Evolutionary conservation across 2,888 invertebrate genomes (phyloP).

Genomic region (Acrobeloides nanus): DNA sequence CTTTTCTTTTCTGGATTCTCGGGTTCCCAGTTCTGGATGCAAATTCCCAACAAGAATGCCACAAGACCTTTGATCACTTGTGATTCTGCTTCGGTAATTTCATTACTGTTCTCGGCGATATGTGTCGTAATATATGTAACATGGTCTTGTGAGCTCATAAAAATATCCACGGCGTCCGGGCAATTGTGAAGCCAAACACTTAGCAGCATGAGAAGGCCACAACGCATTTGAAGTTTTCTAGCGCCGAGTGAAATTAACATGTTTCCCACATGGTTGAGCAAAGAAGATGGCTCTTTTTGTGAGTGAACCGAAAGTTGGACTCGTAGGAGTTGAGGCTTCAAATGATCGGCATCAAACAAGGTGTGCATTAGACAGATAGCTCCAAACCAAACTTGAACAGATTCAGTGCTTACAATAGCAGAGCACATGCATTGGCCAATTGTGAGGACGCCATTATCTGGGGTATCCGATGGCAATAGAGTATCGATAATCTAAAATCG

Average conservation of each 20-base stretch:
- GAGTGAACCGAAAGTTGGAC: constrained; percentile 73
- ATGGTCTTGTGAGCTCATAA: constrained; percentile 61
- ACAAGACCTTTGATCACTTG: constrained; percentile 77
- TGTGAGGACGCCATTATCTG: constrained; percentile 7
- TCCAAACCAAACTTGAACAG: constrained; percentile 71
- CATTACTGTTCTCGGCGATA: constrained; percentile 67
- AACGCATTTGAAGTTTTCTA: constrained; percentile 65
- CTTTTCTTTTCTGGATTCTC: constrained; percentile 19
- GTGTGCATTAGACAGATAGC: constrained; percentile 82
- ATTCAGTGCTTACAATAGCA: constrained; percentile 25
- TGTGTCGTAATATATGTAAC: constrained; percentile 45
- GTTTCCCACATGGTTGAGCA: constrained; percentile 68
- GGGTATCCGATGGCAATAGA: constrained; percentile 66
- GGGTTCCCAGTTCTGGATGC: constrained; percentile 68
- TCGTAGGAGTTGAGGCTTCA: constrained; percentile 78
- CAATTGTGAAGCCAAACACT: constrained; percentile 80
- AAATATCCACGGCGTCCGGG: constrained; percentile 71
- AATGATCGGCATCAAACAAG: constrained; percentile 64
- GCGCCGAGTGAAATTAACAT: constrained; percentile 33
- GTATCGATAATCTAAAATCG: constrained; percentile 73
- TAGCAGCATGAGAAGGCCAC: constrained; percentile 82
- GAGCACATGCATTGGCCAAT: constrained; percentile 76
- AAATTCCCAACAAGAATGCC: constrained; percentile 84
- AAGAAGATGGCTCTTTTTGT: constrained; percentile 71
- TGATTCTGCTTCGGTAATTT: constrained; percentile 68